Base-by-base conservation (phyloP, 2,888 invertebrate genomes). In the Apoderus coryli region DNA sequence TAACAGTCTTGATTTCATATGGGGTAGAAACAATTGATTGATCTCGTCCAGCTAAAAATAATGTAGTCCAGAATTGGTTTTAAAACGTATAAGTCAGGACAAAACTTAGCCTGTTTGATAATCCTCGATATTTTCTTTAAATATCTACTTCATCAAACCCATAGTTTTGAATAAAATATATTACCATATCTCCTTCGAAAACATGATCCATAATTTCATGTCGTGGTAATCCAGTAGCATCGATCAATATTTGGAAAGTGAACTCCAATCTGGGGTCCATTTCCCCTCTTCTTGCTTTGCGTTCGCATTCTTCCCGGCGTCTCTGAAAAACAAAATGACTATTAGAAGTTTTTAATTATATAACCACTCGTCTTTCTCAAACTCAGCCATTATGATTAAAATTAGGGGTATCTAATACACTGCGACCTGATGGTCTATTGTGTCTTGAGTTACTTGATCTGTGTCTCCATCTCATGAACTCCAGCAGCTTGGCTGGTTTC, bases 211-310 rank as follows among this genome's bases (percentile, higher is more conserved):
- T 86, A 38, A 88, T 77, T 48, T 85, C 80, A 55, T 82, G 78
- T 15, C 86, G 60, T 0, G 79, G 73, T 29, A 88, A 60, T 10
- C 77, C 77, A 0, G 85, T 85, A 29, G 78, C 81, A 48, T 86
- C 85, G 53, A 85, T 80, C 41, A 88, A 65, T 28, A 86, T 68
- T 53, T 88, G 86, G 61, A 88, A 86, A 35, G 84, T 77, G 60
- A 85, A 88, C 63, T 88, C 88, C 67, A 88, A 60, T 37, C 88
- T 69, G 49, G 86, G 85, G 60, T 88, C 88, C 80, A 88, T 88
- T 57, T 88, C 88, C 62, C 86, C 88, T 34, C 88, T 67, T 33
- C 88, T 68, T 9, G 85, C 85, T 52, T 85, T 85, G 45, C 85
- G 70, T 64, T 86, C 85, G 75, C 85, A 85, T 82, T 86, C 85